Conservation (phyloP, 2,888 invertebrate species). For the Chirona hameri region DNA sequence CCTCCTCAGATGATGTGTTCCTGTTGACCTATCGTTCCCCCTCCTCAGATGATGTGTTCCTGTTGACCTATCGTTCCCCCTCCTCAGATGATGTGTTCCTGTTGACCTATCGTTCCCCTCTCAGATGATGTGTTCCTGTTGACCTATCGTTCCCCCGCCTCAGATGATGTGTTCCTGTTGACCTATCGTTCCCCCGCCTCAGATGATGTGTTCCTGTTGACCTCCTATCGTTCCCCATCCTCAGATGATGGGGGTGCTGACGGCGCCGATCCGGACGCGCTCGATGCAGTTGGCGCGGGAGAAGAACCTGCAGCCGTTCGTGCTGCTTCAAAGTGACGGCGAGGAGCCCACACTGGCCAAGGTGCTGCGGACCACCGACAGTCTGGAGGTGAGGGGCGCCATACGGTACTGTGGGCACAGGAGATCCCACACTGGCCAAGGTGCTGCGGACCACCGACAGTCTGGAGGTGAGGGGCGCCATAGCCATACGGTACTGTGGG, state of each 20-base stretch:
- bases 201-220: background rate
- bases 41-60: background rate
- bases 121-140: background rate
- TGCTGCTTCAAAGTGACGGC: background rate
- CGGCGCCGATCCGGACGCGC: background rate
- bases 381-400: background rate
- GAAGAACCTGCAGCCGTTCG: background rate
- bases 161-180: background rate
- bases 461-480: no score
- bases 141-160: background rate
- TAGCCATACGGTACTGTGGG: no score
- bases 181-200: background rate
- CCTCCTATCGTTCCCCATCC: background rate
- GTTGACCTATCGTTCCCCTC: background rate
- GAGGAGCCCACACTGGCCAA: background rate
- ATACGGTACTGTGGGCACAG: no score
- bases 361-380: background rate
- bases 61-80: background rate
- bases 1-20: background rate
- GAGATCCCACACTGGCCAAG: no score
- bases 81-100: background rate
- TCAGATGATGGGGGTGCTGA: slow-evolving; percentile 3
- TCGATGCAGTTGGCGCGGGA: background rate
- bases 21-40: background rate
- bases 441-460: no score